Conservation (phyloP, 2,113 vertebrate species). For the Otus sunia region DNA sequence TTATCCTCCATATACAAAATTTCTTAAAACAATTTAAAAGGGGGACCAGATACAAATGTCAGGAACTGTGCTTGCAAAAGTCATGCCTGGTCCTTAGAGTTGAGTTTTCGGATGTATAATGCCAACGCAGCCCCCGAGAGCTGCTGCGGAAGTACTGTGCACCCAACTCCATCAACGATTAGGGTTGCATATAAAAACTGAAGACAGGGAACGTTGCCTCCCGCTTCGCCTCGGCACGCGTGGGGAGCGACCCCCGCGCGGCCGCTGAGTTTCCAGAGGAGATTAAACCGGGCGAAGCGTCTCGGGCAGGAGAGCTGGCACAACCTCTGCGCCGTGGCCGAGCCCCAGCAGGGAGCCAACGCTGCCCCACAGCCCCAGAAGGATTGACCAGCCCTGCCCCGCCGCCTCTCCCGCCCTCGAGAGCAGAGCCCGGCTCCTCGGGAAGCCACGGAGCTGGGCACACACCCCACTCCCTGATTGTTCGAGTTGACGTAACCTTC, state of each 20-base stretch:
- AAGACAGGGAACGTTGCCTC: not conserved
- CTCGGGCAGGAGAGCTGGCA: not conserved
- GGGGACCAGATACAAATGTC: conserved; percentile 74
- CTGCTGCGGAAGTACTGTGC: not conserved
- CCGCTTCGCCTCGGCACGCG: not conserved
- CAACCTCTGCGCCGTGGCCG: not conserved
- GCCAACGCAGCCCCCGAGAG: not conserved
- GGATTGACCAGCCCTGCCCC: no score
- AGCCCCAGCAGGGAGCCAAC: not conserved
- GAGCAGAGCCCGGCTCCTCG: not conserved
- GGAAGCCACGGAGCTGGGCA: not conserved
- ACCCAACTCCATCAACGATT: not conserved
- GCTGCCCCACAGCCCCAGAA: not conserved
- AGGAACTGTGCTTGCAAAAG: conserved; percentile 74
- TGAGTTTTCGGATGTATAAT: conserved; percentile 2
- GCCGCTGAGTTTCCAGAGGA: not conserved
- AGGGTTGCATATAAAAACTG: not conserved
- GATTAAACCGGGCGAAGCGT: not conserved
- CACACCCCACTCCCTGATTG: not conserved
- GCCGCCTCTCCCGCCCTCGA: not conserved
- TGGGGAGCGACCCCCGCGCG: not conserved
- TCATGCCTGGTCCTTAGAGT: conserved; percentile 52
- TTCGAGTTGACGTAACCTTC: not conserved
- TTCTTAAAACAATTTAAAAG: conserved; percentile 77
- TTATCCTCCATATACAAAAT: conserved; percentile 84